phyloP scores from a whole-genome alignment of 2,797 vertebrate species.

The Capromys pilorides region DNA sequence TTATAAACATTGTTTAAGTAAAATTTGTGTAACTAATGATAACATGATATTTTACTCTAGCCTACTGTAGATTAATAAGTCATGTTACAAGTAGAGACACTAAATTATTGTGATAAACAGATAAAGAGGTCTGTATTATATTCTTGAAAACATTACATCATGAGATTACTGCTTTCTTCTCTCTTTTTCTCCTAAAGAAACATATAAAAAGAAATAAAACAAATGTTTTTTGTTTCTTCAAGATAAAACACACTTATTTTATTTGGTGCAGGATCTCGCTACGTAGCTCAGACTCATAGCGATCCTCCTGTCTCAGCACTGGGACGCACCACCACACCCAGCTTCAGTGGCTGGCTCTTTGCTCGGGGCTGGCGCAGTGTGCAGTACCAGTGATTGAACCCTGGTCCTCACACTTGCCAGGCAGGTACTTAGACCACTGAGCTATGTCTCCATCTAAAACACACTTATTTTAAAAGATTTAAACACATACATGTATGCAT shows the following conservation, averaged over 20 bases:
- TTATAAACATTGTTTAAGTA: conserved; percentile 39
- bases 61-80: background rate
- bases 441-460: too few relatives aligned
- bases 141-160: background rate
- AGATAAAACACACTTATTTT: background rate
- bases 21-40: background rate
- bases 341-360: too few relatives aligned
- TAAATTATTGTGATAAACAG: background rate
- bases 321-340: too few relatives aligned
- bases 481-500: background rate
- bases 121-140: background rate
- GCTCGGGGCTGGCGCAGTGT: too few relatives aligned
- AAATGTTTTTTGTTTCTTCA: background rate
- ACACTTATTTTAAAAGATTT: background rate
- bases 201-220: background rate
- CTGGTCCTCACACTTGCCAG: too few relatives aligned
- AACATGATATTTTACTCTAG: background rate
- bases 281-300: too few relatives aligned
- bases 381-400: too few relatives aligned
- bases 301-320: too few relatives aligned
- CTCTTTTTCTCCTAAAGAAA: background rate
- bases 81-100: background rate
- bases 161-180: background rate
- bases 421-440: too few relatives aligned
- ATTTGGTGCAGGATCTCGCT: too few relatives aligned